phyloP scores from a whole-genome alignment of 2,113 vertebrate species.

The Oreochromis spilurus region DNA sequence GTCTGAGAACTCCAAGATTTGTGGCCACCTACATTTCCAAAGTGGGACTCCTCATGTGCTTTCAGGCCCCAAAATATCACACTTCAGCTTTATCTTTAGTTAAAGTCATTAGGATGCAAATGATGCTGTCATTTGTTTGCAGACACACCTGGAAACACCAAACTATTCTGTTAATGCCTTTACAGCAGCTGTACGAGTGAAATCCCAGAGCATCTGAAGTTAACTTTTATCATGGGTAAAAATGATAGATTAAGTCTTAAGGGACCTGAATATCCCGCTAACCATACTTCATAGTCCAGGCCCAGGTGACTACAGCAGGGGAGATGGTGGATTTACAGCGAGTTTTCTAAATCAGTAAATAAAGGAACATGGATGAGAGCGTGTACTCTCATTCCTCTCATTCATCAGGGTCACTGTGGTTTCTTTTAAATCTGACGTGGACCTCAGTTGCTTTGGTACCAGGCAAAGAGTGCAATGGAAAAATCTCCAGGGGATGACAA shows the following conservation, averaged over 20 bases:
- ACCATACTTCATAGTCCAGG: not conserved
- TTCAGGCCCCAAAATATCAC: not conserved
- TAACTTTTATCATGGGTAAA: not conserved
- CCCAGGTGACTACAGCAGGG: not conserved
- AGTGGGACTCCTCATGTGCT: not conserved
- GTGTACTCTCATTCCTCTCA: not conserved
- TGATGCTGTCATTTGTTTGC: not conserved
- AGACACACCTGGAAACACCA: not conserved
- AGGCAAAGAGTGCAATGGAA: not conserved
- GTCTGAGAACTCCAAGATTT: not conserved
- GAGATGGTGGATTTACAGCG: not conserved
- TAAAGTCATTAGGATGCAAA: not conserved
- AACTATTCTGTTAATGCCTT: not conserved
- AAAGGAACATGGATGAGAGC: not conserved
- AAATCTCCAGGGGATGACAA: not conserved
- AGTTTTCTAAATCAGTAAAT: not conserved
- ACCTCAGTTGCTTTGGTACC: not conserved
- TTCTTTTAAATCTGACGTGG: not conserved
- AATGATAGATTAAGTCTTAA: not conserved
- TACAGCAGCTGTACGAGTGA: not conserved
- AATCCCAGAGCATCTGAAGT: not conserved
- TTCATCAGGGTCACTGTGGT: not conserved
- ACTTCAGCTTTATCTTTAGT: not conserved
- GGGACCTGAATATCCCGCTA: rapidly evolving
- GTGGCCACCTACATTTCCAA: not conserved